These are phyloP conservation scores for Paramuricea clavata DNA, from an alignment of 92 coral and sea anemone species.

Conservation along the genomic window DNA sequence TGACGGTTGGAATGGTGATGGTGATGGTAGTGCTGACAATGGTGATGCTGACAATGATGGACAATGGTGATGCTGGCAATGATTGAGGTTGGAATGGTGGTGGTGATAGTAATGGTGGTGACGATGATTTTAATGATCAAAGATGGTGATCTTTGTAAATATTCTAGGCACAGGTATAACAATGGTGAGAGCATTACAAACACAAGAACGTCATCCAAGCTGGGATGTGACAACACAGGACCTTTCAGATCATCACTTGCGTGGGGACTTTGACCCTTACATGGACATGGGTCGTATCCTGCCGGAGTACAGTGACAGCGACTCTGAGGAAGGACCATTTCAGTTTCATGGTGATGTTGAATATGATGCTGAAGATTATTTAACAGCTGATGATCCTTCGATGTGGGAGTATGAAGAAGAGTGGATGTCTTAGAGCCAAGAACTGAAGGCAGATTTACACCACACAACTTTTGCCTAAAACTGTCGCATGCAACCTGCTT, in stretches of 20 bases:
- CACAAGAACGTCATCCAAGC: constrained; percentile 16
- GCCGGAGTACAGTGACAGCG: constrained; percentile 39
- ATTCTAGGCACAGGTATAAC: constrained; percentile 34
- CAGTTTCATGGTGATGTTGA: background rate
- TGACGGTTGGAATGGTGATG: background rate
- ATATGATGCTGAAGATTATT: constrained; percentile 32
- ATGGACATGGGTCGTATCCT: constrained; percentile 50
- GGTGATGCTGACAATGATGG: constrained; percentile 25
- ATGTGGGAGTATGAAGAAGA: constrained; percentile 42
- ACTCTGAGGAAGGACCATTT: background rate
- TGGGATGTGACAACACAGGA: constrained; percentile 38
- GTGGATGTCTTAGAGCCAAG: constrained; percentile 26
- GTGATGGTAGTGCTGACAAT: background rate
- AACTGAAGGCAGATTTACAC: too few species aligned
- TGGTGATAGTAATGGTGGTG: background rate
- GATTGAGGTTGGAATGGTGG: background rate
- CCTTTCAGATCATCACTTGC: constrained; percentile 44
- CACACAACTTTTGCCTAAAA: too few species aligned
- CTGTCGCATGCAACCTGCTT: too few species aligned
- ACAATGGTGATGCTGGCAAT: background rate
- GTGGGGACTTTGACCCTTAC: constrained; percentile 37
- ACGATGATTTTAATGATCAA: background rate
- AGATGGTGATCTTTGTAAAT: background rate
- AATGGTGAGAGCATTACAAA: background rate
- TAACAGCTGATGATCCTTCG: constrained; percentile 27